phyloP scores from a whole-genome alignment of 2,888 invertebrate genomes.

The Dastarcus helophoroides region DNA sequence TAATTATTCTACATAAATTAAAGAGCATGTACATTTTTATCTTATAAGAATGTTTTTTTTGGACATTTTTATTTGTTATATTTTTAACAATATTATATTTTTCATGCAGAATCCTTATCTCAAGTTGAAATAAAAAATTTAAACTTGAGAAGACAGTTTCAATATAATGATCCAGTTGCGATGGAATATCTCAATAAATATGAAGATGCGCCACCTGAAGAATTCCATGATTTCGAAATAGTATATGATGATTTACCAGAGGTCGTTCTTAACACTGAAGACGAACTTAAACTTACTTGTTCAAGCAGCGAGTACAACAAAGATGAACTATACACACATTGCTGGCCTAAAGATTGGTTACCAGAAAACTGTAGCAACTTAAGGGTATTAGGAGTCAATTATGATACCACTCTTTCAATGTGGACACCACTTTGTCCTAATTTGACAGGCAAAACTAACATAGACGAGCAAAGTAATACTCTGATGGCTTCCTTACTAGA shows the following conservation, averaged over 20 bases:
- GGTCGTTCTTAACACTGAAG: slow-evolving; percentile 2
- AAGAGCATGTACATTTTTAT: too few species aligned
- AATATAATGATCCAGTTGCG: slow-evolving; percentile 25
- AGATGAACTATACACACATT: slow-evolving; percentile 44
- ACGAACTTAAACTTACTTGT: slow-evolving; percentile 10
- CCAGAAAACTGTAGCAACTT: slow-evolving; percentile 65
- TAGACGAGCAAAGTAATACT: slow-evolving; percentile 56
- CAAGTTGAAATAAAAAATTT: too few species aligned
- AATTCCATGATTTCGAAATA: slow-evolving; percentile 48
- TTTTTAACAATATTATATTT: too few species aligned
- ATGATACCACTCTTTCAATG: slow-evolving; percentile 71
- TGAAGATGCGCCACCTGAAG: slow-evolving; percentile 46
- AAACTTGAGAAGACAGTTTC: too few species aligned
- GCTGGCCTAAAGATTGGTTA: slow-evolving; percentile 95
- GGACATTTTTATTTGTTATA: too few species aligned
- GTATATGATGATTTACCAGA: slow-evolving; percentile 53
- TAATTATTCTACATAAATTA: too few species aligned
- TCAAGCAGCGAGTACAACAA: slow-evolving; percentile 12
- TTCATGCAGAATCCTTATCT: too few species aligned
- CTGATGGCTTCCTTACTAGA: slow-evolving; percentile 53
- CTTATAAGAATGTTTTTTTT: too few species aligned
- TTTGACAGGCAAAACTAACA: slow-evolving; percentile 42
- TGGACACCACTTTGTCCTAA: slow-evolving; percentile 65
- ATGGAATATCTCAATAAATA: slow-evolving; percentile 41
- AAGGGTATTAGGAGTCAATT: slow-evolving; percentile 77